Percentiles rank a stretch among this genome's conserved stretches.
Conservation (phyloP, 2,113 vertebrate genomes). For the Prochilodus magdalenae region DNA sequence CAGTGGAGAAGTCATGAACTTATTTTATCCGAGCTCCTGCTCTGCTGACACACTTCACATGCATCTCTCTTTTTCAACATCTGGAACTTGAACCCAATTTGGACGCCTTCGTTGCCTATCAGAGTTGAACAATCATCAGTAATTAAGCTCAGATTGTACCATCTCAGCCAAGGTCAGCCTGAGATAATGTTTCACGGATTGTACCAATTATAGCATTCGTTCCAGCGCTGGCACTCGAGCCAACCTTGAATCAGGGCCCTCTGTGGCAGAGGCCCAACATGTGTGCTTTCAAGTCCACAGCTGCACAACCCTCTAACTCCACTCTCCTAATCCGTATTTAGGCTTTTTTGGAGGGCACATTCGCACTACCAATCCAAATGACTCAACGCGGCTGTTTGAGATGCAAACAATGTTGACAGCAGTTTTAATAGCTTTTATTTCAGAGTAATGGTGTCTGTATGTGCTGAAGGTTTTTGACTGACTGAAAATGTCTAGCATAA, state of each 20-base stretch:
- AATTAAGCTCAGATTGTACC: conserved; percentile 54
- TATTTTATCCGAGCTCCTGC: conserved; percentile 28
- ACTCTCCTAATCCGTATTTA: background rate
- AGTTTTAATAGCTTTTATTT: too few species aligned
- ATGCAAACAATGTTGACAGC: too few species aligned
- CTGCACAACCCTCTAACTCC: conserved; percentile 28
- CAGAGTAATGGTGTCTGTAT: too few species aligned
- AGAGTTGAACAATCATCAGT: conserved; percentile 52
- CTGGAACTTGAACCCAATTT: conserved; percentile 53
- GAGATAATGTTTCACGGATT: conserved; percentile 56
- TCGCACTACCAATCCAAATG: background rate
- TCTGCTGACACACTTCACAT: conserved; percentile 45
- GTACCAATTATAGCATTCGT: conserved; percentile 57
- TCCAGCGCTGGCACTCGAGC: conserved; percentile 53
- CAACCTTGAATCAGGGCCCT: conserved; percentile 57
- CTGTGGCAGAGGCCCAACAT: conserved; percentile 44
- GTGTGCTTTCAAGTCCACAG: conserved; percentile 30
- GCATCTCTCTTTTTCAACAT: conserved; percentile 39
- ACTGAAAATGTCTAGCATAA: too few species aligned
- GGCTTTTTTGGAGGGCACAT: background rate
- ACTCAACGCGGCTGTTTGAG: too few species aligned
- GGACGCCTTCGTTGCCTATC: conserved; percentile 46
- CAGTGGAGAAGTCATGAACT: background rate
- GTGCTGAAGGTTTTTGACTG: too few species aligned
- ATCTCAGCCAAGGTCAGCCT: conserved; percentile 53